phyloP scores from a whole-genome alignment of 1,140 invertebrate genomes.

The Proctacanthus coquilletti region DNA sequence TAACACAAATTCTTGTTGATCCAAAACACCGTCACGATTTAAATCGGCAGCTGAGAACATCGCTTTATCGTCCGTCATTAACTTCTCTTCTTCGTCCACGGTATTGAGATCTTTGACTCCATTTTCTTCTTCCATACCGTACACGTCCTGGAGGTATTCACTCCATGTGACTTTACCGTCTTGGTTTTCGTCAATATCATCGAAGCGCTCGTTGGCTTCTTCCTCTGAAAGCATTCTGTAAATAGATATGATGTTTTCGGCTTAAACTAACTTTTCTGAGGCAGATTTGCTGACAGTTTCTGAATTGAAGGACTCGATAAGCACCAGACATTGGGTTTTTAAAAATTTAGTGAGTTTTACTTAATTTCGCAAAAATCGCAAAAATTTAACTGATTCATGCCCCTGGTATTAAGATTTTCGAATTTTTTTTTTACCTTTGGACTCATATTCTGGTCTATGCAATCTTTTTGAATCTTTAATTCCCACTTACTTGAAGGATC shows the following conservation, averaged over 20 bases:
- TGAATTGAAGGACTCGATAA: too few relatives aligned
- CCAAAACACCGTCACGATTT: slow-evolving; percentile 65
- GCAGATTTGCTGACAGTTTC: too few relatives aligned
- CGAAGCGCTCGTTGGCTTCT: slow-evolving; percentile 71
- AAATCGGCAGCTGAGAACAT: slow-evolving; percentile 78
- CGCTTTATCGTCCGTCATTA: slow-evolving; percentile 64
- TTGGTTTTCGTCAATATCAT: slow-evolving; percentile 70
- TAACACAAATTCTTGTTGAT: slow-evolving; percentile 65
- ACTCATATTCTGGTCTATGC: too few relatives aligned
- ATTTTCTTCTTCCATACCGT: slow-evolving; percentile 47
- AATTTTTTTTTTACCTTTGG: too few relatives aligned
- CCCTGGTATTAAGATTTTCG: too few relatives aligned
- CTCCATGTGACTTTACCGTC: slow-evolving; percentile 75
- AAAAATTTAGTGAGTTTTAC: background rate
- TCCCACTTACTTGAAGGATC: slow-evolving; percentile 74
- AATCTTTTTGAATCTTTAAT: too few relatives aligned
- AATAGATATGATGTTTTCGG: slow-evolving; percentile 5
- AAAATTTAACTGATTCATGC: too few relatives aligned
- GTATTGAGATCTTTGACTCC: slow-evolving; percentile 31
- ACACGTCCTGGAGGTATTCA: slow-evolving; percentile 74
- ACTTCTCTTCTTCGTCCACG: slow-evolving; percentile 33
- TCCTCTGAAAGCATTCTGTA: slow-evolving; percentile 69
- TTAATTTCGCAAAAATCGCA: background rate
- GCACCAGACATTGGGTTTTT: too few relatives aligned
- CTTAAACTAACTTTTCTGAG: slow-evolving; percentile 3